Evolutionary conservation across 2,888 invertebrate species (phyloP).

Genomic region (Luperina nickerlii): DNA sequence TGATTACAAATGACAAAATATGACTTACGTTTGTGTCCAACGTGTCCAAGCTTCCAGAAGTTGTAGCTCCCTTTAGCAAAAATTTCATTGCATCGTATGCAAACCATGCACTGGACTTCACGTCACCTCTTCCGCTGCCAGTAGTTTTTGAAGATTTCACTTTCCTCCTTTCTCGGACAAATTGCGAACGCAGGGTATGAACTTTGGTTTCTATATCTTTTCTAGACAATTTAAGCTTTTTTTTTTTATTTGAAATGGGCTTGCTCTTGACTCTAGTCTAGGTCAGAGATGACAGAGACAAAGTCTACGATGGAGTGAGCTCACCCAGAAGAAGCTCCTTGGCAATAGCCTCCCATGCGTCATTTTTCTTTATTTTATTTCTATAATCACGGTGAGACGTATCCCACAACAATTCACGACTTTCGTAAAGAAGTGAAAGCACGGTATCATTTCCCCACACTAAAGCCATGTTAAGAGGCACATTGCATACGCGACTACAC

Average conservation of each 20-base stretch:
- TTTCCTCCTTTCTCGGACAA: conserved; percentile 56
- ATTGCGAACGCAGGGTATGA: no score
- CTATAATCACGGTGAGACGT: conserved; percentile 53
- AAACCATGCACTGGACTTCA: conserved; percentile 59
- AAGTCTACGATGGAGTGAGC: no score
- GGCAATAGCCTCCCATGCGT: conserved; percentile 58
- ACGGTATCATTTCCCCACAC: conserved; percentile 48
- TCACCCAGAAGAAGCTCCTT: no score
- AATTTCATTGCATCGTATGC: conserved; percentile 59
- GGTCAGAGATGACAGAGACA: no score
- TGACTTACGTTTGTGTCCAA: conserved; percentile 57
- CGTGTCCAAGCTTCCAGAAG: conserved; percentile 57
- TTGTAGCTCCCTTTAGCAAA: conserved; percentile 58
- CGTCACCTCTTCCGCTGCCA: conserved; percentile 51
- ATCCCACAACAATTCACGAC: conserved; percentile 57
- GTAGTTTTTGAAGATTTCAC: conserved; percentile 55
- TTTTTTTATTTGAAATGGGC: no score
- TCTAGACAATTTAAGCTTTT: conserved; percentile 50
- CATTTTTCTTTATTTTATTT: conserved; percentile 63
- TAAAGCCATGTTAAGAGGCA: no score
- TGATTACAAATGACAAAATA: conserved; percentile 27
- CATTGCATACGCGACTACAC: conserved; percentile 58
- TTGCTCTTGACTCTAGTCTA: no score
- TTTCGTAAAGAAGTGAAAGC: conserved; percentile 54
- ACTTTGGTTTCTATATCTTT: conserved; percentile 40